Base-by-base conservation (phyloP, 2,888 invertebrate species). In the Lithophane semibrunnea region DNA sequence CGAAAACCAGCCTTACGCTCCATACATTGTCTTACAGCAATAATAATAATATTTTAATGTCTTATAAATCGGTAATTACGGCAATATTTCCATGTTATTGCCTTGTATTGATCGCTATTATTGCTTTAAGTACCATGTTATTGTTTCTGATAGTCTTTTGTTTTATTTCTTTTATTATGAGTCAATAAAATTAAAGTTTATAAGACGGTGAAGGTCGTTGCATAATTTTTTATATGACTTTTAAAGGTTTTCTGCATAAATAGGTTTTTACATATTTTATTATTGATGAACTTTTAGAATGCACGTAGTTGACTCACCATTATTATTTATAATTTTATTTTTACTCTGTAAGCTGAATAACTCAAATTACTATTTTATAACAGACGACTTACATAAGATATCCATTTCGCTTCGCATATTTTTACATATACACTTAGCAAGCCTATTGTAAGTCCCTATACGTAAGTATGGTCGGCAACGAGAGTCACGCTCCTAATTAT, bases 401-500 rank as follows among this genome's bases (percentile, higher is more conserved):
- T 79, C 64, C 60, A 84, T 83, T 82, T 80, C 56, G 56, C 13
- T 76, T 80, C 68, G 73, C 37, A 77, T 69, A 71, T 66, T 74
- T 76, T 76, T 79, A 61, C 82, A 77, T 80, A 80, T 81, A 79
- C 71, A 47, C 67, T 58, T 3, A 66, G 73, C 68, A 77, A 60
- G 69, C n/a, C 49, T 63, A 73, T 42, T 83, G 61, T 69, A 77
- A n/a, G 49, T 80, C 64, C 65, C 37, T 80, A 83, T 75, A 75
- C 65, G 64, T 84, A 77, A 80, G 93, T 94, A 94, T 89, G 85
- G 93, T 92, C 92, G 88, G 93, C 93, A 94, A 91, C 90, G 87
- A 91, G 93, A 95, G 96, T 96, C 95, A 94, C 91, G 94, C 95
- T 93, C 95, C 96, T 96, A 96, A 96, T 96, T 96, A 96, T 96